A percentile compares a stretch with the other conserved stretches of the same genome.
phyloP scores from a whole-genome alignment of 2,888 invertebrate species.

The Nycteola revayana region DNA sequence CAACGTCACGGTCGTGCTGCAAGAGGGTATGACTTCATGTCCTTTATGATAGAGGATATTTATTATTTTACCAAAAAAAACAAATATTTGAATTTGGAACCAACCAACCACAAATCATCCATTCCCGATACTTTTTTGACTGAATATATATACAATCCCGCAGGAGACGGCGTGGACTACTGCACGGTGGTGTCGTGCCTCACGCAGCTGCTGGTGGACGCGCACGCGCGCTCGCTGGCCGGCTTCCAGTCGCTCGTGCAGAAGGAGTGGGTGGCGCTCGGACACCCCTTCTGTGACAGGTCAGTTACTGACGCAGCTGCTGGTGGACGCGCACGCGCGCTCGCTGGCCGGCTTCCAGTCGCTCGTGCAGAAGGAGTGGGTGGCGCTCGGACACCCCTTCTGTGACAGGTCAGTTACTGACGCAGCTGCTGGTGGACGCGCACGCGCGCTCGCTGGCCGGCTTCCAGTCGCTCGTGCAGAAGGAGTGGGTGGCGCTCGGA shows the following conservation, averaged over 20 bases:
- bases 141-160: too few species aligned
- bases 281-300: conserved; percentile 92
- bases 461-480: conserved; percentile 95
- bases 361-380: conserved; percentile 97
- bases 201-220: conserved; percentile 93
- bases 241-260: conserved; percentile 96
- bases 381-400: conserved; percentile 95
- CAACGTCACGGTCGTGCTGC: conserved; percentile 90
- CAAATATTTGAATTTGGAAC: too few species aligned
- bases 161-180: conserved; percentile 93
- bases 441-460: conserved; percentile 91
- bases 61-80: too few species aligned
- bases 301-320: conserved; percentile 87
- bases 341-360: conserved; percentile 94
- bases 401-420: conserved; percentile 83
- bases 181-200: conserved; percentile 93
- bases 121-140: too few species aligned
- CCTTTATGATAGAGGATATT: too few species aligned
- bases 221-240: conserved; percentile 88
- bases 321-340: conserved; percentile 92
- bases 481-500: conserved; percentile 96
- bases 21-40: too few species aligned
- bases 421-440: conserved; percentile 93
- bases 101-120: too few species aligned
- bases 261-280: conserved; percentile 96